Base-by-base conservation (phyloP, 2,888 invertebrate species). In the Zaprionus lineosus region DNA sequence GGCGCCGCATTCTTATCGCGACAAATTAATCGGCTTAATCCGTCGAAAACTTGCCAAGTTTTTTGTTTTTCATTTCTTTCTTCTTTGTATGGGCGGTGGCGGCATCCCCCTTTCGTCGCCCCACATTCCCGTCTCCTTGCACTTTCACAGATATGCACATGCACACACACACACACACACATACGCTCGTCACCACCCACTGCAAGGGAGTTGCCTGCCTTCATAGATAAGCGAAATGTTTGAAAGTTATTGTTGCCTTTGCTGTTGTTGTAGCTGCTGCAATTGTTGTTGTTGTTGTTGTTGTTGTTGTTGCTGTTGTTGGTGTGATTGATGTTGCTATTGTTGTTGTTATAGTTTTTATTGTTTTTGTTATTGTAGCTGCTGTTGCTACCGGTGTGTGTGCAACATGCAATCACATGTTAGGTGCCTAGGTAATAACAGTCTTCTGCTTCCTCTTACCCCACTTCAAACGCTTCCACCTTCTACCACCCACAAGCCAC, bases 21-120 rank as follows among this genome's bases (percentile, higher is more conserved):
- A 60, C 66, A 84, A 86, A 84, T 86, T 86, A 84, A 84, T 84
- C 84, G 79, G 84, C 86, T 84, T 84, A 84, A 84, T 84, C 84
- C 84, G 71, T 68, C 74, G 69, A 84, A 81, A 84, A 86, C 74
- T 81, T 83, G 77, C 62, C 63, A 65, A 66, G 60, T 66, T 78
- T n/a, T n/a, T n/a, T n/a, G n/a, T n/a, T n/a, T n/a, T n/a, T n/a
- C n/a, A n/a, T n/a, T n/a, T n/a, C n/a, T n/a, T n/a, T n/a, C n/a
- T n/a, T n/a, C n/a, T n/a, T 70, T 75, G 64, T 67, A 72, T 78
- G 73, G 59, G 66, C 64, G 58, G 40, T 55, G 60, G 15, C n/a
- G 31, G 34, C 18, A 12, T 3, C 14, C 11, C 37, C 33, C 31
- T 24, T 33, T 6, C 41, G 12, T 28, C 31, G 8, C n/a, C 4